These are phyloP conservation scores for Kryptopterus vitreolus DNA, from an alignment of 2,797 vertebrate genomes.

Conservation along the genomic window DNA sequence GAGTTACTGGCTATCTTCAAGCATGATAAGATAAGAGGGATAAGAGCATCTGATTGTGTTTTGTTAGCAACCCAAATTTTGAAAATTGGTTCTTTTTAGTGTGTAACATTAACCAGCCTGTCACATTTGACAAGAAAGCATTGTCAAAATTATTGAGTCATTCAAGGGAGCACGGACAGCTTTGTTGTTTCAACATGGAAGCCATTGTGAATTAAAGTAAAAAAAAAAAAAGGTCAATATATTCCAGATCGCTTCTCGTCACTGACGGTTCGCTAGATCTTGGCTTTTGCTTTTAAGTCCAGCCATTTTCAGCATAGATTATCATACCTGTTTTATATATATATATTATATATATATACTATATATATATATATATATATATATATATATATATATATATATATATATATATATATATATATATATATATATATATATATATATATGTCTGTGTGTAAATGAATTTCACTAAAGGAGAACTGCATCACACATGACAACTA, in stretches of 20 bases:
- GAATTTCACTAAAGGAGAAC: neutral
- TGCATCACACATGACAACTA: neutral
- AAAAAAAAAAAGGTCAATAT: constrained; percentile 29
- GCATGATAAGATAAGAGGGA: too few relatives aligned
- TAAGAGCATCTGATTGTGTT: too few relatives aligned
- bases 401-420: too few relatives aligned
- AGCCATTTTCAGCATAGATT: too few relatives aligned
- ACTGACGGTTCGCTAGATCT: constrained; percentile 26
- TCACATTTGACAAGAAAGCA: constrained; percentile 49
- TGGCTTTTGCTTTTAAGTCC: neutral
- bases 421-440: too few relatives aligned
- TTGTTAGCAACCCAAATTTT: constrained; percentile 63
- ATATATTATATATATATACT: too few relatives aligned
- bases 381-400: too few relatives aligned
- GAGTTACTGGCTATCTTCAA: too few relatives aligned
- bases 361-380: too few relatives aligned
- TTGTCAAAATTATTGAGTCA: constrained; percentile 41
- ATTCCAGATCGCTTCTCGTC: neutral
- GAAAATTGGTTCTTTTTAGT: constrained; percentile 57
- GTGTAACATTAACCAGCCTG: constrained; percentile 64
- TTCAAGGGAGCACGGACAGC: constrained; percentile 24
- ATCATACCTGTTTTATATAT: too few relatives aligned
- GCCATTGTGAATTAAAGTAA: constrained; percentile 24
- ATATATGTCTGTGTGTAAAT: too few relatives aligned
- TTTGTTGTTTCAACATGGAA: constrained; percentile 56